Evolutionary conservation across 1,140 invertebrate species (phyloP).

Genomic region (Chironomus tepperi): DNA sequence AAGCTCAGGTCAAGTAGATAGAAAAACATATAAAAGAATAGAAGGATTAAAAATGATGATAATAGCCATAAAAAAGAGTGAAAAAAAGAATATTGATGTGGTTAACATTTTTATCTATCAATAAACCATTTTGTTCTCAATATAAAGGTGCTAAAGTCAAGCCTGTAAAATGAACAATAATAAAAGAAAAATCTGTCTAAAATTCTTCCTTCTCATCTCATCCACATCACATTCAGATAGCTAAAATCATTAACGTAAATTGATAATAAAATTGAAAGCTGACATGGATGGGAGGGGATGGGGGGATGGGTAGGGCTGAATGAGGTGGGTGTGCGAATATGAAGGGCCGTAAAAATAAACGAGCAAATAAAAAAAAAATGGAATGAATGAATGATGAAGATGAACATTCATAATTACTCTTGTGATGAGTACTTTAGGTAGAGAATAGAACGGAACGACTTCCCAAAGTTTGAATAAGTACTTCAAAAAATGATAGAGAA

Average conservation of each 20-base stretch:
- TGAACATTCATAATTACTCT: conserved; percentile 22
- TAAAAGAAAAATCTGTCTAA: too few relatives aligned
- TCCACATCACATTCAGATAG: too few relatives aligned
- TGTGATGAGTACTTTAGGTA: background rate
- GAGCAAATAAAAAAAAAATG: background rate
- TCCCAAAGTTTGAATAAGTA: background rate
- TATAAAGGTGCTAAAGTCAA: too few relatives aligned
- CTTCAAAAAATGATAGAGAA: background rate
- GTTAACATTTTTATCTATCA: too few relatives aligned
- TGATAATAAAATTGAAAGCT: conserved; percentile 3
- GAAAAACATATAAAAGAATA: background rate
- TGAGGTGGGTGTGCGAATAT: too few relatives aligned
- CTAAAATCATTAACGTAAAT: background rate
- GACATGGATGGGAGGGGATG: background rate
- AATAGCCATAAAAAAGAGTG: background rate
- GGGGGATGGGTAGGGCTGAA: too few relatives aligned
- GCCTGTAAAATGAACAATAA: too few relatives aligned
- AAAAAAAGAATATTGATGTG: background rate
- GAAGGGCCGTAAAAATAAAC: too few relatives aligned
- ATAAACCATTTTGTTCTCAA: too few relatives aligned
- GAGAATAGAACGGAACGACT: background rate
- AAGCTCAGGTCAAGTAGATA: background rate
- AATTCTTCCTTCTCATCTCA: too few relatives aligned
- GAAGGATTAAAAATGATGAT: conserved; percentile 8
- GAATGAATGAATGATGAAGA: conserved; percentile 10